Base-by-base conservation (phyloP, 2,113 vertebrate genomes). In the Cichladusa arquata region DNA sequence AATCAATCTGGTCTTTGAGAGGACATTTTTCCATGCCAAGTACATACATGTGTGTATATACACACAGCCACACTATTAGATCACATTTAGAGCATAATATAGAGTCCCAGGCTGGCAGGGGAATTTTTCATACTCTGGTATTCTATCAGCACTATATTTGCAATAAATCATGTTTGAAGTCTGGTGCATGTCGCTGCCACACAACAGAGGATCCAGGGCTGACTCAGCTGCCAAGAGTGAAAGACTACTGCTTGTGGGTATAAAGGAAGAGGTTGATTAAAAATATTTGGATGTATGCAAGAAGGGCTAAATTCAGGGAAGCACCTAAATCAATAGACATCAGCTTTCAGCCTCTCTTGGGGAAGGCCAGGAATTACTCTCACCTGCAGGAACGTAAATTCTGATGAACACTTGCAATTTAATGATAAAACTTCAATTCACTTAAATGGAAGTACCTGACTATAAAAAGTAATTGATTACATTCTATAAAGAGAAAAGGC, bases 391-490 rank as follows among this genome's bases (percentile, higher is more conserved):
- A 86, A 94, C 74, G 34, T 80, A 54, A 93, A 90, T 64, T 67
- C 85, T 90, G 72, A 86, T 67, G 82, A 95, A 86, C 25, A 84
- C 33, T 86, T 76, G 48, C 25, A 92, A 83, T 81, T 81, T 38
- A 82, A 82, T 62, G 58, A 76, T 85, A 93, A 95, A 92, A 90
- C 44, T 88, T 91, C 73, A 77, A 71, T 94, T 95, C 82, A 61
- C 51, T 83, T 88, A 93, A 94, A 83, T 74, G 44, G 71, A 94
- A 86, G 76, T 58, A 93, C 57, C 40, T 74, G 44, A 83, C 72
- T 60, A 93, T 90, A 93, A 96, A 90, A 94, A 86, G 72, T 86
- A 90, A 96, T 95, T 90, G 86, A 92, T 93, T 90, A 45, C 22
- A 19, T 48, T 36, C 56, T 67, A 19, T 88, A 86, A 95, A 90